Base-by-base conservation (phyloP, 2,888 invertebrate species). In the Drosophila lutescens region DNA sequence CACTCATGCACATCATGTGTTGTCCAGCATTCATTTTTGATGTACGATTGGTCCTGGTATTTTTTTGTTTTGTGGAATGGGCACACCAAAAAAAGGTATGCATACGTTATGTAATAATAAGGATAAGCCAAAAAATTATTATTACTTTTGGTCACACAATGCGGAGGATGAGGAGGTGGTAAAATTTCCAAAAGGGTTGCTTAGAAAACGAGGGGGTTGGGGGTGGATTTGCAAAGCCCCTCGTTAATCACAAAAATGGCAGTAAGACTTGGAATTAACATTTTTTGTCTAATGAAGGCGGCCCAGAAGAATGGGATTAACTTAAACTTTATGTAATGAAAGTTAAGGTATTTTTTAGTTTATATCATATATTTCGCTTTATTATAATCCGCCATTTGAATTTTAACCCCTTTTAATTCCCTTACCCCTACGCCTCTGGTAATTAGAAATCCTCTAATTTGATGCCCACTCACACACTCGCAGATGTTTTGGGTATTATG, bases 61-160 rank as follows among this genome's bases (percentile, higher is more conserved):
- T 10, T 32, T 32, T 32, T 32, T 10, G 1, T 5, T n/a, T 50
- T 15, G 20, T 15, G 36, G 12, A 10, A 44, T 20, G 49, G 47
- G 46, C 4, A 13, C 6, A 30, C 32, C 34, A 20, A 57, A 79
- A 88, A 86, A 86, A 86, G 90, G 88, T 86, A 85, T 77, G 87
- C 90, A 86, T 90, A 86, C 79, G 79, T 88, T 90, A 88, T 85
- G 78, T 88, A 90, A 89, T 89, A 88, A 89, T 89, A 87, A 87
- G 90, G 87, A 90, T 89, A 86, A 90, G 86, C 88, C 89, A 82
- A 89, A 90, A 88, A 88, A 88, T 88, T 89, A 88, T 90, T 90
- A 88, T 89, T 89, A 88, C 83, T 88, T 90, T 82, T 77, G 76
- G 72, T 70, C 74, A 71, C 51, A 56, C 50, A 34, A 23, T 65